Evolutionary conservation across 92 coral and sea anemone species (phyloP).

Genomic region (Anthopleura xanthogrammica): DNA sequence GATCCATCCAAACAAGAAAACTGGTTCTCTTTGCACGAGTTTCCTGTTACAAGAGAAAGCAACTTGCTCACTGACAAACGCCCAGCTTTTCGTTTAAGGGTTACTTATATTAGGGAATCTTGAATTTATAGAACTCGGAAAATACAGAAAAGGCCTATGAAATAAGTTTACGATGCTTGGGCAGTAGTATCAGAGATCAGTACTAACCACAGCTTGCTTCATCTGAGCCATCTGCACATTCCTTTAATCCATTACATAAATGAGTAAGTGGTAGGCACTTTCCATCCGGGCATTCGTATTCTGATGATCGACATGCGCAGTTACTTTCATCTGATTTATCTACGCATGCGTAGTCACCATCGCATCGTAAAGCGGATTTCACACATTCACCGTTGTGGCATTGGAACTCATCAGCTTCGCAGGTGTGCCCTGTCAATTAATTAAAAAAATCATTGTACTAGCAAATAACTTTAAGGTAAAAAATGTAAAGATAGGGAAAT

Average conservation of each 20-base stretch:
- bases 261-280: slow-evolving; percentile 47
- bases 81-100: no score
- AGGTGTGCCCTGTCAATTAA: slow-evolving; percentile 35
- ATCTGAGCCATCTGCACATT: slow-evolving; percentile 72
- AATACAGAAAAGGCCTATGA: no score
- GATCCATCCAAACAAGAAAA: slow-evolving; percentile 40
- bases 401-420: slow-evolving; percentile 51
- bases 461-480: no score
- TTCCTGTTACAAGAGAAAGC: background rate
- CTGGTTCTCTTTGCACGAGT: slow-evolving; percentile 21
- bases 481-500: no score
- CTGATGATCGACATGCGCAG: slow-evolving; percentile 57
- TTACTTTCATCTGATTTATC: slow-evolving; percentile 68
- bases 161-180: no score
- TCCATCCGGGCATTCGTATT: slow-evolving; percentile 55
- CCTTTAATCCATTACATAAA: slow-evolving; percentile 50
- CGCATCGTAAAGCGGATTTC: slow-evolving; percentile 51
- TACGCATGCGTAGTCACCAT: slow-evolving; percentile 62
- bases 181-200: no score
- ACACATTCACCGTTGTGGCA: slow-evolving; percentile 71
- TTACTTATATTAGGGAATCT: no score
- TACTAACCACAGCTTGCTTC: slow-evolving; percentile 72
- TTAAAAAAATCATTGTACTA: no score
- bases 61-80: background rate
- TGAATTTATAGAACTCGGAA: no score